phyloP scores from a whole-genome alignment of 1,140 invertebrate genomes.

The Andricus grossulariae region DNA sequence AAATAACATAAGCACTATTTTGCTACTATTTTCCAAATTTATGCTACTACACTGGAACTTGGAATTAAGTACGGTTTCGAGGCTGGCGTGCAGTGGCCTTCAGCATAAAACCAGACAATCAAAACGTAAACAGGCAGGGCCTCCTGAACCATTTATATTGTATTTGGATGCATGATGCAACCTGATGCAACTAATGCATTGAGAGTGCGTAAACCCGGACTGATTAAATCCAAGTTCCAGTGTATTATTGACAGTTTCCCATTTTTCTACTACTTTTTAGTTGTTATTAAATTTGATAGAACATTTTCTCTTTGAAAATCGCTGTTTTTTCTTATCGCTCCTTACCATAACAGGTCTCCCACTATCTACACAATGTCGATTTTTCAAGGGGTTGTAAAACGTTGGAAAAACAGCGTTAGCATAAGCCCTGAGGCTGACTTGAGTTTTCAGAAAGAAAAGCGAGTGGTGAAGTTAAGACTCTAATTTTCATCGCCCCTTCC shows the following conservation, averaged over 20 bases:
- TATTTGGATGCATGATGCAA: too few species aligned
- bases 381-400: slow-evolving; percentile 40
- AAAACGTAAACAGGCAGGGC: too few species aligned
- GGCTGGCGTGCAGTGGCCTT: too few species aligned
- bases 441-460: slow-evolving; percentile 6
- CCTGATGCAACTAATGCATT: too few species aligned
- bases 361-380: not conserved
- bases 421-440: slow-evolving; percentile 10
- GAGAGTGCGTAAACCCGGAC: too few species aligned
- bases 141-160: too few species aligned
- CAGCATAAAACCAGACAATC: too few species aligned
- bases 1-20: too few species aligned
- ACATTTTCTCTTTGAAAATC: slow-evolving; percentile 42
- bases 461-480: not conserved
- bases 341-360: slow-evolving; percentile 34
- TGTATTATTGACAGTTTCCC: slow-evolving; percentile 26
- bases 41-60: too few species aligned
- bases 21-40: too few species aligned
- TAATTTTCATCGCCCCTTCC: slow-evolving; percentile 19
- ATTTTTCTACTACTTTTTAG: slow-evolving; percentile 45
- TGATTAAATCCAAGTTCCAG: too few species aligned
- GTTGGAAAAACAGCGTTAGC: slow-evolving; percentile 47
- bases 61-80: too few species aligned
- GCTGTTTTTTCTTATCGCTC: slow-evolving; percentile 44
- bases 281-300: slow-evolving; percentile 32